Percentiles rank a stretch among this genome's conserved stretches.
Evolutionary conservation across 2,888 invertebrate species (phyloP).

Genomic region (Flexamia atlantica): DNA sequence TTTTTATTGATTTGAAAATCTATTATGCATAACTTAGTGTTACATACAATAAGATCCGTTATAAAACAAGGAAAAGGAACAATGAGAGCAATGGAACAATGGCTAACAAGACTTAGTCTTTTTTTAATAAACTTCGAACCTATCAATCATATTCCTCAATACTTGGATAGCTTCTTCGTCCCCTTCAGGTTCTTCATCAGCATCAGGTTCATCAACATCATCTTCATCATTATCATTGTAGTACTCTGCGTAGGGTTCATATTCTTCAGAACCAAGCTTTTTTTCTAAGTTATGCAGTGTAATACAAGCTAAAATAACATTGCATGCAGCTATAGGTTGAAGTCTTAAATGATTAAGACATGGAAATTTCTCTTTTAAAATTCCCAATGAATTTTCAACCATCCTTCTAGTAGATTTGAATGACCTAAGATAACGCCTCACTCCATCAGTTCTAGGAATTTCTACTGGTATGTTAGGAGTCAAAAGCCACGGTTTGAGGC

Average conservation of each 20-base stretch:
- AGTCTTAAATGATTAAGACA: constrained; percentile 33
- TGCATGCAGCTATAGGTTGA: constrained; percentile 27
- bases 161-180: constrained; percentile 20
- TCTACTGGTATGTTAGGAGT: constrained; percentile 46
- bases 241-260: constrained; percentile 6
- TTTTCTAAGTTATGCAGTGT: constrained; percentile 32
- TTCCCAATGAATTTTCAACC: constrained; percentile 62
- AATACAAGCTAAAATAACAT: constrained; percentile 20
- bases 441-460: constrained; percentile 25
- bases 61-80: background rate
- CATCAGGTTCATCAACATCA: constrained; percentile 30
- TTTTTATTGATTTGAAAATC: background rate
- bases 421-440: background rate
- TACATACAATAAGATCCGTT: constrained; percentile 5
- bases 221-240: background rate
- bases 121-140: constrained; percentile 14
- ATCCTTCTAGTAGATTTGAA: constrained; percentile 65
- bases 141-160: constrained; percentile 16
- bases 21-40: background rate
- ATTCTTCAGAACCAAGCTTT: background rate
- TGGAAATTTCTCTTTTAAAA: constrained; percentile 21
- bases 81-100: background rate
- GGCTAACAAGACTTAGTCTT: background rate
- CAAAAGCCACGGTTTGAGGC: constrained; percentile 63
- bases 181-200: constrained; percentile 15